Conservation (phyloP, 2,113 vertebrate genomes). For the Triplophysa rosa region DNA sequence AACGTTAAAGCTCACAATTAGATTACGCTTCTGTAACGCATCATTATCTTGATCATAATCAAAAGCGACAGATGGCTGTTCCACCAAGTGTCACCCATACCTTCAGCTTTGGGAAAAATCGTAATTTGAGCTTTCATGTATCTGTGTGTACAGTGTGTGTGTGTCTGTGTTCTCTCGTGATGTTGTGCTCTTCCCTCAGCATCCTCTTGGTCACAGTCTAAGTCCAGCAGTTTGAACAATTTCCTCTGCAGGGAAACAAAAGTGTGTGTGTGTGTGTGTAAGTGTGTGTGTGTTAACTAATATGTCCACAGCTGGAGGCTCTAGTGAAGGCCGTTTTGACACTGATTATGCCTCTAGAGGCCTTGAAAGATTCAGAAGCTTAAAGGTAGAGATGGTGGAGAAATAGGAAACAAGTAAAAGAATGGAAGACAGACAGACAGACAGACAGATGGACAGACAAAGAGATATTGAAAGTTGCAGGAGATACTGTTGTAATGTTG, state of each 20-base stretch:
- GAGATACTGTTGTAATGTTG: constrained; percentile 39
- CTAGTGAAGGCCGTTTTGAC: constrained; percentile 41
- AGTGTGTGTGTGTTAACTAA: constrained; percentile 39
- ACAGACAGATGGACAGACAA: neutral
- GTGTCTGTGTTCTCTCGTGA: neutral
- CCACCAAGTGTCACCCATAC: neutral
- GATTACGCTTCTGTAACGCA: neutral
- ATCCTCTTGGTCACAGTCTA: constrained; percentile 32
- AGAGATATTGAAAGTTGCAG: constrained; percentile 30
- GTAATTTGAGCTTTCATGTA: neutral
- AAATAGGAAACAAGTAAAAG: constrained; percentile 17
- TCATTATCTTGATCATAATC: neutral
- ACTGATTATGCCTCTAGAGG: constrained; percentile 50
- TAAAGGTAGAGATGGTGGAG: constrained; percentile 10
- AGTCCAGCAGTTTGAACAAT: constrained; percentile 36
- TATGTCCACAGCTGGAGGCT: constrained; percentile 43
- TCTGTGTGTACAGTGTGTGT: neutral
- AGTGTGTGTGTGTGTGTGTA: neutral
- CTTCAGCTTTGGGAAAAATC: constrained; percentile 1
- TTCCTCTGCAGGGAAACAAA: constrained; percentile 13
- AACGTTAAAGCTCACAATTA: neutral
- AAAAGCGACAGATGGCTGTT: neutral
- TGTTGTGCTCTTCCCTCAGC: constrained; percentile 18
- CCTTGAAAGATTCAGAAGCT: constrained; percentile 39
- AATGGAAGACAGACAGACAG: constrained; percentile 16